Evolutionary conservation across 2,797 vertebrate genomes (phyloP).

Genomic region (Macropodus opercularis): DNA sequence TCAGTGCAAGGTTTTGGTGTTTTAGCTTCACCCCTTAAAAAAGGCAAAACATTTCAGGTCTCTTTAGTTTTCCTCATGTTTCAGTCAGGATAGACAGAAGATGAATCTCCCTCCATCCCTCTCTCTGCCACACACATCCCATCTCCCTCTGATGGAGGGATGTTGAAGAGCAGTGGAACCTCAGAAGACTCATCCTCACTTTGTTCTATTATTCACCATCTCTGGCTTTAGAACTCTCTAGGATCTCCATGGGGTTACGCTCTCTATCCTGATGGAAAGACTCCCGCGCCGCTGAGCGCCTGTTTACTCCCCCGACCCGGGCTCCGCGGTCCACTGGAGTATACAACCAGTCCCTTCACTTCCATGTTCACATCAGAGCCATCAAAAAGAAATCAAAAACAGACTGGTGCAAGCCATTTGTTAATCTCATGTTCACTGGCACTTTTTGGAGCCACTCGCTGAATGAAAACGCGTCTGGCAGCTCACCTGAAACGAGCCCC

Average conservation of each 20-base stretch:
- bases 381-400: slow-evolving; percentile 75
- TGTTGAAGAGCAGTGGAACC: slow-evolving; percentile 79
- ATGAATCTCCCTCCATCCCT: slow-evolving; percentile 34
- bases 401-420: slow-evolving; percentile 64
- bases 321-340: slow-evolving; percentile 44
- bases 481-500: slow-evolving; percentile 11
- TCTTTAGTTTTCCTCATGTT: slow-evolving; percentile 38
- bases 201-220: slow-evolving; percentile 90
- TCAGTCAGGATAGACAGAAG: slow-evolving; percentile 43
- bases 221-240: slow-evolving; percentile 82
- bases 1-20: slow-evolving; percentile 28
- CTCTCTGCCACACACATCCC: slow-evolving; percentile 19
- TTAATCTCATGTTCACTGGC: slow-evolving; percentile 64
- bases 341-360: slow-evolving; percentile 59
- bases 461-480: slow-evolving; percentile 47
- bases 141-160: slow-evolving; percentile 64
- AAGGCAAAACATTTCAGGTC: slow-evolving; percentile 36
- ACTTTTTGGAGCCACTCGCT: slow-evolving; percentile 43
- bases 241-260: slow-evolving; percentile 75
- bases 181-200: slow-evolving; percentile 83
- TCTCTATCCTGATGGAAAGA: slow-evolving; percentile 71
- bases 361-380: slow-evolving; percentile 64
- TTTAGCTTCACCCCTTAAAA: slow-evolving; percentile 13
- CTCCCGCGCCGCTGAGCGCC: slow-evolving; percentile 61
- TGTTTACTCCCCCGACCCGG: slow-evolving; percentile 67